phyloP scores from a whole-genome alignment of 2,888 invertebrate species.

The Synanthedon formicaeformis region DNA sequence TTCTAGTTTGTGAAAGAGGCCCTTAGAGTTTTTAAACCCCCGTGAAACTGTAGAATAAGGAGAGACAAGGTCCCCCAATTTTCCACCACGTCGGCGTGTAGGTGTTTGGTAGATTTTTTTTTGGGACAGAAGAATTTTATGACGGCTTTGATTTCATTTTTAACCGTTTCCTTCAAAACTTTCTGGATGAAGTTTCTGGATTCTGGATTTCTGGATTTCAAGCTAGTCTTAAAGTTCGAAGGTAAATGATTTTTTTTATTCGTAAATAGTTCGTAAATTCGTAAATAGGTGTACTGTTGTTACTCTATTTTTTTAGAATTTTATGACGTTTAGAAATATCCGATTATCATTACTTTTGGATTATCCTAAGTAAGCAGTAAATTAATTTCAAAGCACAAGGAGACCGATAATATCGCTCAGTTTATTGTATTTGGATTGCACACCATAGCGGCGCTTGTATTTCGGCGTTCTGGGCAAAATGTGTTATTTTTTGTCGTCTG shows the following conservation, averaged over 20 bases:
- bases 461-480: slow-evolving; percentile 31
- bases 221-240: not conserved
- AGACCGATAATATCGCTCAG: no score
- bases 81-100: not conserved
- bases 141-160: not conserved
- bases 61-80: not conserved
- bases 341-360: not conserved
- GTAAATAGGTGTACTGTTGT: not conserved
- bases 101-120: not conserved
- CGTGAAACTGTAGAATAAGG: not conserved
- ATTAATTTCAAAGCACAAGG: no score
- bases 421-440: no score
- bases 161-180: not conserved
- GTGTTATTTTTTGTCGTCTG: slow-evolving; percentile 32
- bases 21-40: not conserved
- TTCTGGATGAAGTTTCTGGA: no score
- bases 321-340: not conserved
- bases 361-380: not conserved
- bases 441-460: slow-evolving; percentile 13
- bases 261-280: not conserved
- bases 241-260: not conserved
- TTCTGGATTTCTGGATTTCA: no score
- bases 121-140: not conserved
- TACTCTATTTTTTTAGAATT: not conserved
- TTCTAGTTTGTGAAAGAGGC: no score